Base-by-base conservation (phyloP, 2,797 vertebrate genomes). In the Cygnus olor region DNA sequence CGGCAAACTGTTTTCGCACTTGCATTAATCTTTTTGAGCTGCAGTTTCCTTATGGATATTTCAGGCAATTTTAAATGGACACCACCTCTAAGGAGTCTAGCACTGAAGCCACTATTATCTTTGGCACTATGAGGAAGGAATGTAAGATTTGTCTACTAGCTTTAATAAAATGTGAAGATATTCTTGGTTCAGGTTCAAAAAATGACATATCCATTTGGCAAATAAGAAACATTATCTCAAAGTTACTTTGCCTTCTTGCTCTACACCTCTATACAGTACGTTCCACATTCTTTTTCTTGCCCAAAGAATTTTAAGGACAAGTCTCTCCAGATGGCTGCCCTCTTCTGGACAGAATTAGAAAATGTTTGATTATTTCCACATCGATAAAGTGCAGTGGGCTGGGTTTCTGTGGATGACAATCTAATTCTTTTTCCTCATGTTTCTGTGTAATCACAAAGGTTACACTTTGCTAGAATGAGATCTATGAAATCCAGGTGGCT, bases 301-400 rank as follows among this genome's bases (percentile, higher is more conserved):
- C 76, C 53, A 38, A 45, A 71, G 42, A 64, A 54, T 84, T 83
- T 28, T 22, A 87, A 85, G 80, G 40, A 76, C 40, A 58, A n/a
- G 80, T 42, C 65, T 90, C 80, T 88, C 83, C 88, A 44, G 73
- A 76, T 58, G 53, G 54, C 90, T 93, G 94, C 94, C 95, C 96
- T 96, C 96, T 97, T 87, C 95, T 97, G 96, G 94, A 95, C 68
- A 93, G 90, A 96, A 97, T 95, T 45, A 92, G 94, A 92, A 80
- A 70, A 22, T 14, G 65, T 88, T 81, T 10, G 6, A 51, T 88
- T 66, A 73, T 73, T 89, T 63, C 85, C 68, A 89, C 60, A 71
- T 14, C 77, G 85, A 94, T 58, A 63, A 96, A 89, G 79, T 12
- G 38, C 60, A 73, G 45, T 6, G 40, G 54, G 83, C 83, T 89